Conservation (phyloP, 2,888 invertebrate species). For the Ichneumoninae sp. region DNA sequence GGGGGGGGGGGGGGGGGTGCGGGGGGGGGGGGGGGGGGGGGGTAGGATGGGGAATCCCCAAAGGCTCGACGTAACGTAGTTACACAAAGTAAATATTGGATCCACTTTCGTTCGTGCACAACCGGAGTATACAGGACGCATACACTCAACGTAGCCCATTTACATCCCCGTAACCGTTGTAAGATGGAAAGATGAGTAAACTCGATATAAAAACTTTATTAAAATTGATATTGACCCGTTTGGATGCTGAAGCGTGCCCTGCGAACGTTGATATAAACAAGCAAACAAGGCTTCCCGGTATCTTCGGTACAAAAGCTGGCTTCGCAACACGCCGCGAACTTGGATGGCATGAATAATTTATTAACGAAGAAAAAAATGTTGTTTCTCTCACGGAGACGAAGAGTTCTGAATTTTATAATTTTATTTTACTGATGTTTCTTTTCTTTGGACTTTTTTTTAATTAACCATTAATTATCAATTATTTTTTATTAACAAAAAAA, state of each 20-base stretch:
- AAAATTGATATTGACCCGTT: slow-evolving; percentile 36
- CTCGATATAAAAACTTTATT: slow-evolving; percentile 38
- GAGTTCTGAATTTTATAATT: not conserved
- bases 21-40: not conserved
- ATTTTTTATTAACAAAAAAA: slow-evolving; percentile 7
- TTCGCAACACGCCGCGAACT: not conserved
- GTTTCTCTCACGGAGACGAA: not conserved
- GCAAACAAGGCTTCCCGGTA: slow-evolving; percentile 3
- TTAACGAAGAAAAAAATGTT: not conserved
- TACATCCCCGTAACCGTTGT: slow-evolving; percentile 35
- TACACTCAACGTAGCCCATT: slow-evolving; percentile 33
- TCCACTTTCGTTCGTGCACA: slow-evolving; percentile 51
- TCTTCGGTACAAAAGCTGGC: not conserved
- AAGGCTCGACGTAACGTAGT: slow-evolving; percentile 57
- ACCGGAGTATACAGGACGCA: not conserved
- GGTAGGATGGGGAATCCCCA: not conserved
- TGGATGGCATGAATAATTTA: slow-evolving; percentile 15
- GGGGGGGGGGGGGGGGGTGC: not conserved
- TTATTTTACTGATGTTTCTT: not conserved
- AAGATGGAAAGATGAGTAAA: slow-evolving; percentile 36
- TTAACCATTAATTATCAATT: not conserved
- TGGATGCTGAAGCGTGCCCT: slow-evolving; percentile 8
- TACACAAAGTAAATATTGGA: slow-evolving; percentile 64
- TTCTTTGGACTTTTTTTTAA: not conserved
- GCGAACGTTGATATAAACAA: slow-evolving; percentile 5